Conservation (phyloP, 2,113 vertebrate species). For the Nerophis lumbriciformis region DNA sequence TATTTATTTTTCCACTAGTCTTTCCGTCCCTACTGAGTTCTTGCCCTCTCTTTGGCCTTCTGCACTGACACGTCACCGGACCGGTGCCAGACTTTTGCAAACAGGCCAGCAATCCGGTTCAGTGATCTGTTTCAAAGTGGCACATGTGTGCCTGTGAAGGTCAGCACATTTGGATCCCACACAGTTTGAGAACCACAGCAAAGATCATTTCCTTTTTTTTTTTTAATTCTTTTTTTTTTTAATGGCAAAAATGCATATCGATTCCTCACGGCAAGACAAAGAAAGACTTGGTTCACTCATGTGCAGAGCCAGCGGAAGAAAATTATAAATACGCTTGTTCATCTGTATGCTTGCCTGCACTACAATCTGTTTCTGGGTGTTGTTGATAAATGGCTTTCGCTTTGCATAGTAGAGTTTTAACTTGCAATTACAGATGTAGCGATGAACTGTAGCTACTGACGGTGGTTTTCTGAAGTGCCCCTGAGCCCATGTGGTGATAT, state of each 20-base stretch:
- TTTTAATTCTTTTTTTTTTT: not conserved
- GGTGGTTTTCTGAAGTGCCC: too few relatives aligned
- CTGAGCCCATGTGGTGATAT: too few relatives aligned
- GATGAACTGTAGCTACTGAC: too few relatives aligned
- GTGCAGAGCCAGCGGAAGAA: not conserved
- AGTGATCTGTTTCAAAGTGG: slow-evolving; percentile 21
- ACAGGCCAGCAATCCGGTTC: slow-evolving; percentile 12
- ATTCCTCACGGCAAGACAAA: not conserved
- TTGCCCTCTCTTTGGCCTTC: slow-evolving; percentile 31
- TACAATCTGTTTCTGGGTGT: slow-evolving; percentile 4
- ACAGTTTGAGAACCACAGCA: not conserved
- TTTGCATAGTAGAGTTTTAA: too few relatives aligned
- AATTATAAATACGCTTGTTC: slow-evolving; percentile 13
- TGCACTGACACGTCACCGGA: slow-evolving; percentile 7
- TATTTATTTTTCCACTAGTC: slow-evolving; percentile 39
- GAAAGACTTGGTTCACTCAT: slow-evolving; percentile 1
- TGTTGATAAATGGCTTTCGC: too few relatives aligned
- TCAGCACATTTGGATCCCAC: slow-evolving; percentile 19
- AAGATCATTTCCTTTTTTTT: not conserved
- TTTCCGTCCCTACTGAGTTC: slow-evolving; percentile 35
- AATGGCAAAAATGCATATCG: slow-evolving; percentile 1
- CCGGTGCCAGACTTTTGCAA: slow-evolving; percentile 25
- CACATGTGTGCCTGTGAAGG: slow-evolving; percentile 15
- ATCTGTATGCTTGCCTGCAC: slow-evolving; percentile 6
- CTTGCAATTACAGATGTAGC: too few relatives aligned